Evolutionary conservation across 1,140 invertebrate genomes (phyloP).

Genomic region (Orius insidiosus): DNA sequence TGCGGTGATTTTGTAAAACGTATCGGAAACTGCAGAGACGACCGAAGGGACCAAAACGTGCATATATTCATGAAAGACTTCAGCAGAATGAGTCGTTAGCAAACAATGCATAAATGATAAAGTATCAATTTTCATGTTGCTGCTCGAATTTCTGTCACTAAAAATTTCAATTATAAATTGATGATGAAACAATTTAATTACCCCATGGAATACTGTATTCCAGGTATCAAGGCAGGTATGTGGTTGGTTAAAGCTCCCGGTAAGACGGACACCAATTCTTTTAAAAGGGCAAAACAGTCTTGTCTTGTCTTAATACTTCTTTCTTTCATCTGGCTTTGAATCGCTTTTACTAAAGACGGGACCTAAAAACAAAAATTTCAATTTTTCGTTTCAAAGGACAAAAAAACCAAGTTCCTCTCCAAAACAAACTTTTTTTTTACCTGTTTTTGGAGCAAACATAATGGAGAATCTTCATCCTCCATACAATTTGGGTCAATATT

Average conservation of each 20-base stretch:
- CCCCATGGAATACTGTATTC: constrained; percentile 79
- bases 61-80: constrained; percentile 65
- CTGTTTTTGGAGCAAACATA: constrained; percentile 23
- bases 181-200: constrained; percentile 20
- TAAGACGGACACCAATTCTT: constrained; percentile 75
- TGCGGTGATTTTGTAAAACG: constrained; percentile 96
- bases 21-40: constrained; percentile 74
- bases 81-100: constrained; percentile 62
- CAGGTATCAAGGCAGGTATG: constrained; percentile 68
- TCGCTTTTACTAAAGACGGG: constrained; percentile 62
- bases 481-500: constrained; percentile 54
- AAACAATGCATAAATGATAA: constrained; percentile 82
- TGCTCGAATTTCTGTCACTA: constrained; percentile 84
- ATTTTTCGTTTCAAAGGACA: neutral
- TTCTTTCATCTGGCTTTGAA: constrained; percentile 82
- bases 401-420: neutral
- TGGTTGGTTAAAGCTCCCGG: constrained; percentile 77
- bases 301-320: constrained; percentile 87
- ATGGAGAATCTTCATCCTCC: constrained; percentile 41
- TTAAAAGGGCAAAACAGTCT: constrained; percentile 76
- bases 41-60: constrained; percentile 70
- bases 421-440: constrained; percentile 11
- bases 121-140: constrained; percentile 97
- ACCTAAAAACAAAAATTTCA: constrained; percentile 29
- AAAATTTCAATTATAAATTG: constrained; percentile 1